Base-by-base conservation (phyloP, 1,140 invertebrate species). In the Cyclargus thomasi region DNA sequence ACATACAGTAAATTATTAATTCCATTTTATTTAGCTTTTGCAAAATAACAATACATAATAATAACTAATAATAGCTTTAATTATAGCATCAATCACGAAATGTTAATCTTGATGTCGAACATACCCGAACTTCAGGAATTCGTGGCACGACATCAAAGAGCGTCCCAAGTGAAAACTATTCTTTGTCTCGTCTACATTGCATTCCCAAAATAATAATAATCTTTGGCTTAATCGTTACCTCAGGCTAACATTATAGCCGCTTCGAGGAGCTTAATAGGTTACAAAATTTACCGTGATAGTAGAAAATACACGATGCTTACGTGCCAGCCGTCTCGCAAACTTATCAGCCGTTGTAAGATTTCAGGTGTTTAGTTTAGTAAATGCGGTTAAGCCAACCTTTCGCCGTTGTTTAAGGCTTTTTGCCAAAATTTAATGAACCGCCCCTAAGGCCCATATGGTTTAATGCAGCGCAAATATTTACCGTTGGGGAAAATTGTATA, bases 201-300 rank as follows among this genome's bases (percentile, higher is more conserved):
- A 67, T 67, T 67, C 65, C 36, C 65, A 62, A 66, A 67, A 57
- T 69, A 74, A 62, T 53, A 67, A 76, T 85, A 85, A 69, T 88
- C 87, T 88, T 76, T 87, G 87, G 53, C 76, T 80, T 85, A 87
- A 87, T 90, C 83, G 85, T 81, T 83, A 82, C 87, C 85, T 85
- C 85, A 71, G 87, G 87, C 84, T 82, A 90, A 88, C 85, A 82
- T 86, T 86, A 88, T 85, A 78, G 86, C 80, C 81, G 85, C 84
- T 88, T 84, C 85, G 80, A 88, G 82, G 76, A 87, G 83, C 80
- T 88, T 85, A 88, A 90, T 88, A 90, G 85, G 82, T 87, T 79
- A 83, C 85, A 85, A 86, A 88, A 90, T 88, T 87, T 86, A 87
- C 79, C 80, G 82, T 80, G 85, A 86, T 88, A 83, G 79, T 85